Conservation (phyloP, 2,797 vertebrate genomes). For the Danio aesculapii region DNA sequence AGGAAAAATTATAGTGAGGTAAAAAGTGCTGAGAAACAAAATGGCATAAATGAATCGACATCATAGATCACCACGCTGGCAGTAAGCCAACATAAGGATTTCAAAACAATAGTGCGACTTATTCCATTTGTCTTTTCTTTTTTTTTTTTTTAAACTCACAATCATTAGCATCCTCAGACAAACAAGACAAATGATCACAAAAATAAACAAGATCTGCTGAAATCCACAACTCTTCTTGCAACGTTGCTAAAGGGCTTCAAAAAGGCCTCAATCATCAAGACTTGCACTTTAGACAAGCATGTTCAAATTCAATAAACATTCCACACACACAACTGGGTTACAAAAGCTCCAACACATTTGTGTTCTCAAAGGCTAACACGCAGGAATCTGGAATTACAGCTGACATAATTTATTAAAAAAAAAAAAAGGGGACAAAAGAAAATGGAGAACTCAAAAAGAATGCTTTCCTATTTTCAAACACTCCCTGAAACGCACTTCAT, state of each 20-base stretch:
- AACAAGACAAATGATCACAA: constrained; percentile 55
- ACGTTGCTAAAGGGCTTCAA: constrained; percentile 56
- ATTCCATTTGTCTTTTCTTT: constrained; percentile 57
- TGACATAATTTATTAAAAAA: constrained; percentile 40
- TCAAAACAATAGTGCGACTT: constrained; percentile 72
- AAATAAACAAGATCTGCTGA: constrained; percentile 69
- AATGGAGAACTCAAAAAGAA: constrained; percentile 28
- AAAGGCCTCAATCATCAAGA: constrained; percentile 66
- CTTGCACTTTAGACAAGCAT: constrained; percentile 61
- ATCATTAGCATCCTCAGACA: constrained; percentile 69
- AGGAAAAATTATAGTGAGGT: constrained; percentile 81
- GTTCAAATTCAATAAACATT: constrained; percentile 53
- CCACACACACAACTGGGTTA: constrained; percentile 17
- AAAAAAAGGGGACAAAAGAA: constrained; percentile 8
- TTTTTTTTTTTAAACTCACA: constrained; percentile 58
- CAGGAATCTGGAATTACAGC: constrained; percentile 70
- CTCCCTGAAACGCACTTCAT: constrained; percentile 6
- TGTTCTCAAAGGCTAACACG: constrained; percentile 54
- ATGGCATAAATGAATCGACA: constrained; percentile 67
- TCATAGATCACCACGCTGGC: constrained; percentile 75
- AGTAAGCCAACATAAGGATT: constrained; percentile 65
- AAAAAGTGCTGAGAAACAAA: constrained; percentile 84
- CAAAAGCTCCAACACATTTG: constrained; percentile 51
- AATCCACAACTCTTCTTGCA: constrained; percentile 60
- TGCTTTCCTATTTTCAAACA: constrained; percentile 33